Evolutionary conservation across 2,797 vertebrate genomes (phyloP).

Genomic region (Semaprochilodus insignis): DNA sequence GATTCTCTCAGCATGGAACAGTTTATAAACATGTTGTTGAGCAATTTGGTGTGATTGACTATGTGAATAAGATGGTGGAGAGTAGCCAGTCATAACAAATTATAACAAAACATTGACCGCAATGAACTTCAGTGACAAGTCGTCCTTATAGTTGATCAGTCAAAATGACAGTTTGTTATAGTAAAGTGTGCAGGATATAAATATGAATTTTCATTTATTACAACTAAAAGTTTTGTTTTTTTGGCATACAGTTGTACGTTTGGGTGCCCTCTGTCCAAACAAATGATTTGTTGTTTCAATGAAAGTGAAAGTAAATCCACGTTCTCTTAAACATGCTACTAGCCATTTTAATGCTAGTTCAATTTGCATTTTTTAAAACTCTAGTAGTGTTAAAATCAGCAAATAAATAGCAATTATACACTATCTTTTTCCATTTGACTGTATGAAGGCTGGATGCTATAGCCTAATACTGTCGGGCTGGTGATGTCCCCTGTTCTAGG

Average conservation of each 20-base stretch:
- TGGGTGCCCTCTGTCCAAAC: no score
- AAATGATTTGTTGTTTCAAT: no score
- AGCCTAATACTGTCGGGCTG: neutral
- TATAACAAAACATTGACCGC: neutral
- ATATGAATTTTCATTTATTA: neutral
- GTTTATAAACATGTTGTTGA: neutral
- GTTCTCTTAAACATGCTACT: no score
- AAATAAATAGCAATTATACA: no score
- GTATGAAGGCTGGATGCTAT: neutral
- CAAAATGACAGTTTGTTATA: neutral
- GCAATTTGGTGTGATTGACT: neutral
- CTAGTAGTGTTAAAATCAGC: no score
- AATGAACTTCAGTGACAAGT: neutral
- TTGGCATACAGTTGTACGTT: no score
- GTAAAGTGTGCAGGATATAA: neutral
- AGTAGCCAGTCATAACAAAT: neutral
- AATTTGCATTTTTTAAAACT: no score
- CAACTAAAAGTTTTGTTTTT: no score
- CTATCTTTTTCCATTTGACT: no score
- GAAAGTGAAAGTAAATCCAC: neutral
- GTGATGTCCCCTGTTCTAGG: neutral
- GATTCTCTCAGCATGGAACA: neutral
- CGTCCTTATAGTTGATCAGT: neutral
- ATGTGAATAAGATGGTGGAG: neutral
- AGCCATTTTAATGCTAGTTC: no score